A percentile compares a stretch with the other conserved stretches of the same genome.
Conservation (phyloP, 2,797 vertebrate genomes). For the Hyperoplus immaculatus region DNA sequence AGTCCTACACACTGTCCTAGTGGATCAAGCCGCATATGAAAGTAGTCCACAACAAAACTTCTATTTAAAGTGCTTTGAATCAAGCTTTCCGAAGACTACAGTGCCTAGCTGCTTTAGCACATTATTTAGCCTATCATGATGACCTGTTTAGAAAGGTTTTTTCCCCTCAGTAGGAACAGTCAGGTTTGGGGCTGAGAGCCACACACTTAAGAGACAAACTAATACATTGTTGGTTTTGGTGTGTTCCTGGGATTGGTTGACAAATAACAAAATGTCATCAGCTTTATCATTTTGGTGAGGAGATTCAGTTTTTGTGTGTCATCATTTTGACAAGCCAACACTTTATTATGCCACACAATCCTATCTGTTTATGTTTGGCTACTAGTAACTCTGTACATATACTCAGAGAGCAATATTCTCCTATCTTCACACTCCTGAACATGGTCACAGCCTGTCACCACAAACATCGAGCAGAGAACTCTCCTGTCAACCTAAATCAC, state of each 20-base stretch:
- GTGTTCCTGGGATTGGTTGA: conserved; percentile 6
- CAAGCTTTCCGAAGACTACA: conserved; percentile 1
- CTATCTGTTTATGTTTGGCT: conserved; percentile 37
- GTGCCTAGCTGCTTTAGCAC: background rate
- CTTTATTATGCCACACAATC: conserved; percentile 16
- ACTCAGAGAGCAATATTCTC: conserved; percentile 48
- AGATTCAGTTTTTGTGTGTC: background rate
- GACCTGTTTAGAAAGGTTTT: background rate
- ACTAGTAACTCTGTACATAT: conserved; percentile 47
- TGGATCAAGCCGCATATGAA: background rate
- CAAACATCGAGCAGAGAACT: conserved; percentile 65
- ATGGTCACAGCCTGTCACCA: conserved; percentile 73
- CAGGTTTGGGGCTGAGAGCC: background rate
- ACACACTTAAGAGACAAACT: background rate
- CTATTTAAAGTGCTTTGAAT: background rate
- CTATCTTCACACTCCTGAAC: conserved; percentile 59
- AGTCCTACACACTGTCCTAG: background rate
- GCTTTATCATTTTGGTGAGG: background rate
- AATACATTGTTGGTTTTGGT: background rate
- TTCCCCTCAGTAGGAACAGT: conserved; percentile 1
- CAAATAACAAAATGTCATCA: background rate
- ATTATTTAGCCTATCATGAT: background rate
- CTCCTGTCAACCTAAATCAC: conserved; percentile 80
- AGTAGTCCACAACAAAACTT: background rate
- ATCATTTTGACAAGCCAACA: conserved; percentile 15